Evolutionary conservation across 2,797 vertebrate species (phyloP).

Genomic region (Urosaurus nigricauda): DNA sequence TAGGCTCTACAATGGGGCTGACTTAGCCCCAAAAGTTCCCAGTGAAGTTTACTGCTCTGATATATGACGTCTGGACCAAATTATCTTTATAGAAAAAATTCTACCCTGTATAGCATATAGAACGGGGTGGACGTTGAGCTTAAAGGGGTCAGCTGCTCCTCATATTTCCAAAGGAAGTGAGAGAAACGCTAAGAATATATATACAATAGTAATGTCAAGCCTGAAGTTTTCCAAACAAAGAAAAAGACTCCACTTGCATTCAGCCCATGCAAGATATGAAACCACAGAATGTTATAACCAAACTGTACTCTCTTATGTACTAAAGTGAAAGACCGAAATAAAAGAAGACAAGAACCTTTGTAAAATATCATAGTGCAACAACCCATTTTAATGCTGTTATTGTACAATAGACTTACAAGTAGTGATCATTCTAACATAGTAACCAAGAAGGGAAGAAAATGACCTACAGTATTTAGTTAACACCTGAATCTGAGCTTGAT

Average conservation of each 20-base stretch:
- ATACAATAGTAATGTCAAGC: conserved; percentile 52
- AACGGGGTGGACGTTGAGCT: no score
- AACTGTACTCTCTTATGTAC: conserved; percentile 52
- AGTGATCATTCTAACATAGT: conserved; percentile 67
- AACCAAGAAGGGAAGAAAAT: conserved; percentile 65
- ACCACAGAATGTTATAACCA: conserved; percentile 55
- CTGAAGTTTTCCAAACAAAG: conserved; percentile 22
- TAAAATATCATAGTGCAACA: conserved; percentile 70
- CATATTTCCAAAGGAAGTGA: neutral
- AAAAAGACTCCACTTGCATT: conserved; percentile 36
- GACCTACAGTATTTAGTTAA: conserved; percentile 53
- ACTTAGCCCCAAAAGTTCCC: no score
- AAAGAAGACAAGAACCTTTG: conserved; percentile 72
- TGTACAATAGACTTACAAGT: conserved; percentile 50
- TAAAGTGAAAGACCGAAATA: conserved; percentile 58
- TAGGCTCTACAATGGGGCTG: no score
- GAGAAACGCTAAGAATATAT: neutral
- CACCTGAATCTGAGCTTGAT: conserved; percentile 43
- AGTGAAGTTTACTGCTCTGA: no score
- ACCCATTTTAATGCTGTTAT: conserved; percentile 70
- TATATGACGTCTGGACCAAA: neutral
- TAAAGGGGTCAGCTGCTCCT: neutral
- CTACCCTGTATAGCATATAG: no score
- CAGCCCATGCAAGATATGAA: conserved; percentile 59
- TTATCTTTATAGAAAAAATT: neutral